phyloP scores from a whole-genome alignment of 2,797 vertebrate species.

The Helicolenus hilgendorfi region DNA sequence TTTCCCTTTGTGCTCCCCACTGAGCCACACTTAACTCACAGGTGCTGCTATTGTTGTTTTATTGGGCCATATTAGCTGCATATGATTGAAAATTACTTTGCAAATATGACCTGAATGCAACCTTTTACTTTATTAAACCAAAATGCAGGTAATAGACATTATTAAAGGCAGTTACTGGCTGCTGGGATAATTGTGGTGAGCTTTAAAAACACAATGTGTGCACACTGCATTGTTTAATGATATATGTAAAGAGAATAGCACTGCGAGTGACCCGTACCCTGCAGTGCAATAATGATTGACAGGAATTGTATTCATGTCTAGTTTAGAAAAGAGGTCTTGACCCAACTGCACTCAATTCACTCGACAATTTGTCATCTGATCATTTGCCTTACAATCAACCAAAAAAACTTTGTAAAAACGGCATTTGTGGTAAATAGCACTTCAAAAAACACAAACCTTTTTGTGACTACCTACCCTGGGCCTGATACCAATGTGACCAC shows the following conservation, averaged over 20 bases:
- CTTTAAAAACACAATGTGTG: not conserved
- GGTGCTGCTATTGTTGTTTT: slow-evolving; percentile 7
- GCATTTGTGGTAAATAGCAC: not conserved
- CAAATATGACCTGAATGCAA: slow-evolving; percentile 8
- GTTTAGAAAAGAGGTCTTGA: not conserved
- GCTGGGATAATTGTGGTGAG: not conserved
- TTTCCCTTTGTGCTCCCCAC: slow-evolving; percentile 11
- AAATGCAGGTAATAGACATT: not conserved
- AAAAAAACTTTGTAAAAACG: not conserved
- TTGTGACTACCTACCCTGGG: not conserved
- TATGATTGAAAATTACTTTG: not conserved
- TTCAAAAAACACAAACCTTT: not conserved
- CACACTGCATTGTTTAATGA: not conserved
- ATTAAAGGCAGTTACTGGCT: not conserved
- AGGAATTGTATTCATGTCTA: not conserved
- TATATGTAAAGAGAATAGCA: not conserved
- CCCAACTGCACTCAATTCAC: not conserved
- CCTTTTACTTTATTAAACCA: not conserved
- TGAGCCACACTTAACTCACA: slow-evolving; percentile 21
- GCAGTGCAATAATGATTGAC: not conserved
- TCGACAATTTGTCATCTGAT: not conserved
- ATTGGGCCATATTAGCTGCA: not conserved
- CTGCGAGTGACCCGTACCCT: not conserved
- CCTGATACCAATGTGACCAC: not conserved
- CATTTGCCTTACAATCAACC: not conserved